Conservation (phyloP, 92 coral and sea anemone genomes). For the Chrysogorgia sp. region DNA sequence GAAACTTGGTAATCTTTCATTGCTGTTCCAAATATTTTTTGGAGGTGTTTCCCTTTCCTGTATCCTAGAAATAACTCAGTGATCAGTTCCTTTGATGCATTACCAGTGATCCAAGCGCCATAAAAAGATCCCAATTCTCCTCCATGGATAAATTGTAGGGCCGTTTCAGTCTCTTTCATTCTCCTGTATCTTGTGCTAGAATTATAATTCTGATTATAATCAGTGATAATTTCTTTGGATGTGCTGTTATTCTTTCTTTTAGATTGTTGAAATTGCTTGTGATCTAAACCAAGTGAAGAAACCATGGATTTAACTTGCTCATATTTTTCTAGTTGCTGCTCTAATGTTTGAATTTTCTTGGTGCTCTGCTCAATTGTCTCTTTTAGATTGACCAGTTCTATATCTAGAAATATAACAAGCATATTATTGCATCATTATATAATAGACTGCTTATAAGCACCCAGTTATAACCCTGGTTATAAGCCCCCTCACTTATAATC, state of each 20-base stretch:
- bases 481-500: no score
- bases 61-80: no score
- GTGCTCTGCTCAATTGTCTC: neutral
- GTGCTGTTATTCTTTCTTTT: no score
- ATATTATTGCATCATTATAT: no score
- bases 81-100: constrained; percentile 65
- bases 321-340: constrained; percentile 33
- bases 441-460: neutral
- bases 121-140: constrained; percentile 52
- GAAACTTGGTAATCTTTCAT: no score
- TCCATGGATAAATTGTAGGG: no score
- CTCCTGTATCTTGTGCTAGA: constrained; percentile 60
- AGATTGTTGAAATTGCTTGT: neutral
- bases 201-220: no score
- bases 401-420: neutral
- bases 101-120: constrained; percentile 67
- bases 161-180: no score
- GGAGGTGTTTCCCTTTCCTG: no score
- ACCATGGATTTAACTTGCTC: constrained; percentile 52
- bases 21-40: no score
- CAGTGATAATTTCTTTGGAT: constrained; percentile 43
- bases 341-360: no score
- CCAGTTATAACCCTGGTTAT: no score
- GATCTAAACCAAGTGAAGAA: constrained; percentile 27
- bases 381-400: neutral